Evolutionary conservation across 2,888 invertebrate species (phyloP).

Genomic region (Cryptocephalus primarius): DNA sequence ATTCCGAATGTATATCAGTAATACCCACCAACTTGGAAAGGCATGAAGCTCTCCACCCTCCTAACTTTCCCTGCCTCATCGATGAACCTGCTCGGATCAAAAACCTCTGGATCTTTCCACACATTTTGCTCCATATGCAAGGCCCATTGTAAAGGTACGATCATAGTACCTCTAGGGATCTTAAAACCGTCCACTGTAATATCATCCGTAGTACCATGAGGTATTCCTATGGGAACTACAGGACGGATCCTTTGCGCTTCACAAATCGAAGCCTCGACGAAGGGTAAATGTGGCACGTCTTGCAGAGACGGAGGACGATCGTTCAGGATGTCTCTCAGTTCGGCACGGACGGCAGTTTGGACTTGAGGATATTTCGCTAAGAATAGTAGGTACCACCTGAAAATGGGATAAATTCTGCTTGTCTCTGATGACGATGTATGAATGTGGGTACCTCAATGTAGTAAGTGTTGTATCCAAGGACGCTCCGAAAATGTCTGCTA

Average conservation of each 20-base stretch:
- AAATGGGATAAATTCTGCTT: not conserved
- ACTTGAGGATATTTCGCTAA: constrained; percentile 57
- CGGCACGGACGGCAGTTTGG: constrained; percentile 49
- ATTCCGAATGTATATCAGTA: no score
- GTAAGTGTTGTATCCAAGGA: constrained; percentile 75
- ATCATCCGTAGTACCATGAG: constrained; percentile 60
- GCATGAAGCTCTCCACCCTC: constrained; percentile 62
- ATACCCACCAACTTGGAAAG: constrained; percentile 66
- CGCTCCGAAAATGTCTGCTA: constrained; percentile 78
- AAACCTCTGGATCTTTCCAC: constrained; percentile 59
- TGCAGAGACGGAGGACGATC: constrained; percentile 38
- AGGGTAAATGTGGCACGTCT: constrained; percentile 45
- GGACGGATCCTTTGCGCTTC: constrained; percentile 71
- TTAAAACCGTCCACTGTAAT: constrained; percentile 39
- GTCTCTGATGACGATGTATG: not conserved
- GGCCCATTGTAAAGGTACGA: constrained; percentile 73
- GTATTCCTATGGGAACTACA: constrained; percentile 74
- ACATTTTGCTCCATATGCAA: constrained; percentile 58
- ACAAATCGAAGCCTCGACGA: constrained; percentile 61
- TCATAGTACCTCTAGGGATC: constrained; percentile 60
- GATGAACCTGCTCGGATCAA: constrained; percentile 60
- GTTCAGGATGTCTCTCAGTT: constrained; percentile 37
- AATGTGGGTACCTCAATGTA: constrained; percentile 45
- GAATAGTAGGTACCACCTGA: constrained; percentile 65
- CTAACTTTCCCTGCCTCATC: constrained; percentile 48